phyloP scores from a whole-genome alignment of 2,113 vertebrate genomes.

The Trogon melanurus region DNA sequence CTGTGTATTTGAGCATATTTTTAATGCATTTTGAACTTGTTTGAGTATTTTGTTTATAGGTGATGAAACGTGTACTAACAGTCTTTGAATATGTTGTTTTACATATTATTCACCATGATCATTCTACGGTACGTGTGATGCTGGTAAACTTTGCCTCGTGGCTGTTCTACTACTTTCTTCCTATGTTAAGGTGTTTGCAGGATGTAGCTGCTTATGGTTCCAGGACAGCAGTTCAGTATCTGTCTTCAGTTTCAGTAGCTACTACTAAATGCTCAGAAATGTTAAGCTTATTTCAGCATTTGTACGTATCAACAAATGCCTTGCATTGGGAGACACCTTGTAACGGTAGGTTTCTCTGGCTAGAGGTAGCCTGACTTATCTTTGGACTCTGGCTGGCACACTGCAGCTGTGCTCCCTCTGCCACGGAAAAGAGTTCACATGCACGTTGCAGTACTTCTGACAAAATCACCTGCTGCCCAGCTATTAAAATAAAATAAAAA shows the following conservation, averaged over 20 bases:
- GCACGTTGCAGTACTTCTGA: rapidly evolving
- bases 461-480: neutral
- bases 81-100: neutral
- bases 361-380: neutral
- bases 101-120: neutral
- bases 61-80: neutral
- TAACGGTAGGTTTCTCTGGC: neutral
- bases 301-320: neutral
- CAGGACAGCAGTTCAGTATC: neutral
- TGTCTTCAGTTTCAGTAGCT: neutral
- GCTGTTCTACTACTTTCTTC: neutral
- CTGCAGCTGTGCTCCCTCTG: neutral
- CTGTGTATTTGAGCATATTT: neutral
- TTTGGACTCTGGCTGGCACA: neutral
- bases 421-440: neutral
- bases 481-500: neutral
- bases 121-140: neutral
- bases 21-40: neutral
- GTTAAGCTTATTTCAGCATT: neutral
- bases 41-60: neutral
- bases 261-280: neutral
- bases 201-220: neutral
- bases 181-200: neutral
- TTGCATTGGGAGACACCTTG: rapidly evolving
- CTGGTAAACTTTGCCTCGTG: neutral